Evolutionary conservation across 2,888 invertebrate genomes (phyloP), one percentile per base, ranked within the genome.

Genomic region (Halocaridina rubra): DNA sequence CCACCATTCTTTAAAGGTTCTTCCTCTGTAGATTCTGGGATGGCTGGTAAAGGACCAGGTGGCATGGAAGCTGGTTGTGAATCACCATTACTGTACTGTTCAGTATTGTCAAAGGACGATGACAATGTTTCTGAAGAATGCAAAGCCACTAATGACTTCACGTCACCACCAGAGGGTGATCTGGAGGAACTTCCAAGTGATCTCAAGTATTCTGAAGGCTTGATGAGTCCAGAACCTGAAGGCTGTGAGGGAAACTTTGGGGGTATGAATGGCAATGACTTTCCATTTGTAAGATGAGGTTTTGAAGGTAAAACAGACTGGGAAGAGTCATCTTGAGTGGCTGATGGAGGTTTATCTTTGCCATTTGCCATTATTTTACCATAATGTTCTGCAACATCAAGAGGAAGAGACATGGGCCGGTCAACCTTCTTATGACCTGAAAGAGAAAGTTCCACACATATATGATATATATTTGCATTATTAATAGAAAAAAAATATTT

Each of bases 191-290:
- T 90, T 90, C 94, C 95, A 91, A 97, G 96, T 90, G 96, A 96
- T 90, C 94, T 94, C 89, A 97, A 92, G 91, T 97, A 97, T 92
- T 97, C 97, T 88, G 96, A 97, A 80, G 97, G 97, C 90, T 97
- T 97, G 91, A 97, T 96, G 89, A 97, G 93, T 86, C 95, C 94
- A 91, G 96, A 95, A 90, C 95, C 95, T 88, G 93, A 92, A 64
- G 88, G 80, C 64, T 81, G 80, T 19, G 69, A n/a, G 80, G 95
- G 95, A 92, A 97, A 97, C 91, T 96, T 95, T 84, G 97, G 97
- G 86, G 97, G 97, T 90, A 97, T 95, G 92, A 97, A 97, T 88
- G 97, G 96, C 89, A 96, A 92, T 89, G 94, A 96, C 91, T 96
- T 93, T 91, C 96, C 96, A 92, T 95, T 96, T 29, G 67, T 61